Evolutionary conservation across 2,797 vertebrate species (phyloP), one percentile per base, ranked within the genome.

Genomic region (Lates japonicus): DNA sequence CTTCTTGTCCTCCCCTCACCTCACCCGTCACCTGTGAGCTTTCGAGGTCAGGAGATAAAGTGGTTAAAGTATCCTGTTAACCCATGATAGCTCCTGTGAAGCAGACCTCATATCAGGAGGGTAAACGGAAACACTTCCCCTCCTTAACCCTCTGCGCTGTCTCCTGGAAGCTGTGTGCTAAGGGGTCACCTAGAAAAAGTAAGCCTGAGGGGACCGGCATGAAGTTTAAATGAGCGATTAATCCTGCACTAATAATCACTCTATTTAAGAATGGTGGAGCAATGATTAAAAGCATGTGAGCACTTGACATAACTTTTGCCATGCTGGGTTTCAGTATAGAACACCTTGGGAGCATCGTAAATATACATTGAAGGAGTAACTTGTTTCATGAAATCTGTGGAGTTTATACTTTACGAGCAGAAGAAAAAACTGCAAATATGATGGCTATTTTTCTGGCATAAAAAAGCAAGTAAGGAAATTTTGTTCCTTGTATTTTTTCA

Each of bases 191-290:
- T 46, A 72, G 33, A n/a, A 75, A 85, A 85, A 82, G 76, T 80
- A 76, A 88, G 87, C 88, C 87, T 84, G 61, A 64, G 72, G 66
- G 82, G 83, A 83, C 52, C 33, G 33, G 74, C 70, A 58, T 68
- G 73, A 81, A 85, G 89, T 90, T 87, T 83, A 90, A 95, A 92
- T 87, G 79, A 87, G 82, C 49, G 78, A 92, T 93, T 92, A 93
- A 90, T 85, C 88, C 82, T 35, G 33, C 70, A 82, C 81, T 92
- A 90, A 94, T 91, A 88, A 91, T 91, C 80, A 59, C 79, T 88
- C 78, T 74, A 87, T 81, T n/a, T 91, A 83, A 68, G 83, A 89
- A 82, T 41, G 52, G 63, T 46, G 78, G 68, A 70, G 74, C 58
- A 63, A 81, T 85, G 73, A 92, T 89, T 89, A n/a, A 82, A 85